A percentile compares a stretch with the other conserved stretches of the same genome.
Conservation (phyloP, 1,140 invertebrate genomes). For the Ceratosolen solmsi region DNA sequence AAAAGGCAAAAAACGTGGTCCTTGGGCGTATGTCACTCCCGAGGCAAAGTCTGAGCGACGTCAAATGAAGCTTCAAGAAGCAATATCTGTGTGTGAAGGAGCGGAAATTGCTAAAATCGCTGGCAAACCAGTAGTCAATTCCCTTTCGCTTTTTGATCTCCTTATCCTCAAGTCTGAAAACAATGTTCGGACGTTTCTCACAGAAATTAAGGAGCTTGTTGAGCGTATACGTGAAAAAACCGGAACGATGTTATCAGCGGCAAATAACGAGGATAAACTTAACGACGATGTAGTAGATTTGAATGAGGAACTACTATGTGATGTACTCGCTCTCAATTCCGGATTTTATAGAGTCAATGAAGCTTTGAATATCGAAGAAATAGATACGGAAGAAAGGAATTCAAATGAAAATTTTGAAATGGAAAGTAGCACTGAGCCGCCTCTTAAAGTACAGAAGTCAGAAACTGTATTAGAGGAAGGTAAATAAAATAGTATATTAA, state of each 20-base stretch:
- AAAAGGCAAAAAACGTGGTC: conserved; percentile 69
- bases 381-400: conserved; percentile 22
- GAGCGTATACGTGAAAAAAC: conserved; percentile 62
- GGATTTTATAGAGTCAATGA: conserved; percentile 63
- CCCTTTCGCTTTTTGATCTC: conserved; percentile 66
- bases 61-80: conserved; percentile 74
- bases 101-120: conserved; percentile 68
- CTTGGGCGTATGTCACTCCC: conserved; percentile 70
- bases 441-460: conserved; percentile 59
- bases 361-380: conserved; percentile 50
- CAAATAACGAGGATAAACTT: conserved; percentile 51
- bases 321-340: conserved; percentile 61
- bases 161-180: conserved; percentile 67
- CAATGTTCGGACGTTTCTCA: conserved; percentile 62
- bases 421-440: conserved; percentile 56
- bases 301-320: conserved; percentile 60
- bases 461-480: conserved; percentile 56
- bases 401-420: conserved; percentile 15
- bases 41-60: conserved; percentile 71
- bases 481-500: not conserved
- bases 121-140: conserved; percentile 67
- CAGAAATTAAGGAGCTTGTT: conserved; percentile 63
- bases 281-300: conserved; percentile 62
- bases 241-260: conserved; percentile 54
- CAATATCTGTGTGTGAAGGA: conserved; percentile 68